Base-by-base conservation (phyloP, 2,797 vertebrate genomes). In the Sebastes nivosus region DNA sequence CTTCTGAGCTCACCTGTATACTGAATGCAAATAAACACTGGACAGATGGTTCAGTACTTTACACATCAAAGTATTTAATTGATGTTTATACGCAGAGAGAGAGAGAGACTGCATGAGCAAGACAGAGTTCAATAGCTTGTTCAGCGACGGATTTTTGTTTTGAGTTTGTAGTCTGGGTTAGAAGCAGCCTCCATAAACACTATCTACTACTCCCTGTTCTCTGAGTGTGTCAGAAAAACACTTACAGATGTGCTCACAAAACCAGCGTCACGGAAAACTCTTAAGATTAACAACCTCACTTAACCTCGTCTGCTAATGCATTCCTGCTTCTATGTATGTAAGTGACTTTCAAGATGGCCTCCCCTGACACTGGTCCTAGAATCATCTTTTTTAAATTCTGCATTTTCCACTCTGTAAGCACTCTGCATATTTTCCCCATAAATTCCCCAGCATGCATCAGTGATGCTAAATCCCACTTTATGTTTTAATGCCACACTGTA, bases 361-460 rank as follows among this genome's bases (percentile, higher is more conserved):
- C 20, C 66, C 38, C 67, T n/a, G 42, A 75, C 71, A 55, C 30
- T 12, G 34, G 27, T 60, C 75, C 13, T 66, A 59, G 20, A 63
- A 75, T 54, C 7, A 9, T 67, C 70, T 20, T 71, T 79, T 77
- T 66, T 10, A 67, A 67, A 67, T 77, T 69, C 59, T n/a, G 69
- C 22, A 52, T 75, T 84, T 83, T 79, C 65, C 81, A 84, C 87
- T 86, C 57, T 30, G 34, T 80, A 78, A 87, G 80, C 68, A 75
- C 77, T 77, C 79, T 69, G 58, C 63, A 78, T 72, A 71, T 80
- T 67, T 81, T 29, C 69, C 64, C 70, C 60, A 75, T 63, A 85
- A 79, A 88, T 83, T 64, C 57, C 68, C 54, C 72, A 38, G 57
- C 69, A 58, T 36, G 67, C 84, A 75, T 68, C 79, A 72, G 54